These are phyloP conservation scores for Cataglyphis altisquamis DNA, from an alignment of 2,888 invertebrate species.

Conservation along the genomic window DNA sequence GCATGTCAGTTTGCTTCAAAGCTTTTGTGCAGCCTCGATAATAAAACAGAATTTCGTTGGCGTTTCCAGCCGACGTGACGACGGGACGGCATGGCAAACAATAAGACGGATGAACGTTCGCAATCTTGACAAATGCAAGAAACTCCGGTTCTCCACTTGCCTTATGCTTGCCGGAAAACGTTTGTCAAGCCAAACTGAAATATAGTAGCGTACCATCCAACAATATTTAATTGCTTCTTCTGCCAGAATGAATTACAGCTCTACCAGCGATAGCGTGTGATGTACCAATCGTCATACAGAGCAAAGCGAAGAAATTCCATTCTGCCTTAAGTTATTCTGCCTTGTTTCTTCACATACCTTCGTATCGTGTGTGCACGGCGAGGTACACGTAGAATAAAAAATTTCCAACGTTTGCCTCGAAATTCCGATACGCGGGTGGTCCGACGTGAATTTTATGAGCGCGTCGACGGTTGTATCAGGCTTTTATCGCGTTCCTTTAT, in stretches of 20 bases:
- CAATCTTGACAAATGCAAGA: slow-evolving; percentile 72
- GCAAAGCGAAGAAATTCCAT: slow-evolving; percentile 52
- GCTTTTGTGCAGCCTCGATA: slow-evolving; percentile 41
- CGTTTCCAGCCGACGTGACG: slow-evolving; percentile 66
- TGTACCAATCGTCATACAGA: slow-evolving; percentile 37
- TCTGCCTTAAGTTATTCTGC: slow-evolving; percentile 36
- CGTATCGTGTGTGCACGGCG: background rate
- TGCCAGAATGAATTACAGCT: slow-evolving; percentile 64
- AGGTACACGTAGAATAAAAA: slow-evolving; percentile 11
- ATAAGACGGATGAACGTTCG: slow-evolving; percentile 72
- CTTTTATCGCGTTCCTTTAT: slow-evolving; percentile 7
- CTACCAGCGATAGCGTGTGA: slow-evolving; percentile 59
- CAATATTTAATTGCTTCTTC: slow-evolving; percentile 75
- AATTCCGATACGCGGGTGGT: background rate
- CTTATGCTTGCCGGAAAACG: slow-evolving; percentile 68
- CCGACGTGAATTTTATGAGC: slow-evolving; percentile 1
- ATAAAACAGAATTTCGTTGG: slow-evolving; percentile 66
- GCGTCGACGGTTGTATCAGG: background rate
- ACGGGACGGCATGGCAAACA: slow-evolving; percentile 64
- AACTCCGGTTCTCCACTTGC: slow-evolving; percentile 58
- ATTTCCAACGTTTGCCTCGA: background rate
- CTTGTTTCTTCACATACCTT: background rate
- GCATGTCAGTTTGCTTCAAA: background rate
- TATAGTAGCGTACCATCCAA: slow-evolving; percentile 63
- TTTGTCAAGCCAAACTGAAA: slow-evolving; percentile 69